A percentile compares a stretch with the other conserved stretches of the same genome.
These are phyloP conservation scores for Ormyrus labotus DNA, from an alignment of 2,888 invertebrate species.

Conservation along the genomic window DNA sequence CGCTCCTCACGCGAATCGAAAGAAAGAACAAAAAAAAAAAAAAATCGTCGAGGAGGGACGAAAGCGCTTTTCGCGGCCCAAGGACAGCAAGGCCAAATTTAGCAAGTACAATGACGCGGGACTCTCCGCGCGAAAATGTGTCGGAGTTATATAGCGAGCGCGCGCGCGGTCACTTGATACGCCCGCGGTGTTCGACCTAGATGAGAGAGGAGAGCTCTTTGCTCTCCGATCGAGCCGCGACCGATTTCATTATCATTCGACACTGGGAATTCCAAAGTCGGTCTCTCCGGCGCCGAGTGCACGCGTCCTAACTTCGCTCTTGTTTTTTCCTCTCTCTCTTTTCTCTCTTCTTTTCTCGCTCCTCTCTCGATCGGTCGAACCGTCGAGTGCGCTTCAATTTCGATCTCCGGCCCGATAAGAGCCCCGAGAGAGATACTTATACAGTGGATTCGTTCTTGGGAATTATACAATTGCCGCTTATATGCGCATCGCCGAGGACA, in stretches of 20 bases:
- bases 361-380: background rate
- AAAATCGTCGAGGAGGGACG: too few relatives aligned
- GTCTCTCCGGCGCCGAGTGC: too few relatives aligned
- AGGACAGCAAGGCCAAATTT: slow-evolving; percentile 47
- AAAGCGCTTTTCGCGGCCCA: background rate
- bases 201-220: background rate
- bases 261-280: slow-evolving; percentile 13
- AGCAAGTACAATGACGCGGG: slow-evolving; percentile 43
- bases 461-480: too few relatives aligned
- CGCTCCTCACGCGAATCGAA: slow-evolving; percentile 7
- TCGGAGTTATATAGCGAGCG: background rate
- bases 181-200: slow-evolving; percentile 47
- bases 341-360: background rate
- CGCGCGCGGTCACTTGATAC: slow-evolving; percentile 43
- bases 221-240: background rate
- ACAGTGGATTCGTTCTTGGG: too few relatives aligned
- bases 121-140: too few relatives aligned
- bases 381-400: background rate
- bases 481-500: too few relatives aligned
- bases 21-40: too few relatives aligned
- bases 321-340: background rate
- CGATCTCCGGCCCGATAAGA: background rate
- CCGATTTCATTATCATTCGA: slow-evolving; percentile 44
- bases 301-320: background rate
- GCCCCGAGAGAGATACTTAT: too few relatives aligned